A percentile compares a stretch with the other conserved stretches of the same genome.
Evolutionary conservation across 2,797 vertebrate genomes (phyloP).

Genomic region (Pangasius mekongensis): DNA sequence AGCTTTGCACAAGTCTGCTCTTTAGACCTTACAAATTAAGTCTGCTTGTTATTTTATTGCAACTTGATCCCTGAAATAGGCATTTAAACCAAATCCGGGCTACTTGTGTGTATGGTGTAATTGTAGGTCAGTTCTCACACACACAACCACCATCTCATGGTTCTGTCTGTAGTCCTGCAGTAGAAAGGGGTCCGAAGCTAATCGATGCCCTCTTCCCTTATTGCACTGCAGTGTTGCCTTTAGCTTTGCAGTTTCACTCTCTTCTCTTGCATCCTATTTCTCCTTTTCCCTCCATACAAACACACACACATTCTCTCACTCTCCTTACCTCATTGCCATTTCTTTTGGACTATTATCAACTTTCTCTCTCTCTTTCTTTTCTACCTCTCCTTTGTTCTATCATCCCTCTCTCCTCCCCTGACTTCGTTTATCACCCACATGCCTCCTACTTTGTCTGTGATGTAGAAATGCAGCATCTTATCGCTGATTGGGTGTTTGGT

Average conservation of each 20-base stretch:
- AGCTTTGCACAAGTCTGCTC: not conserved
- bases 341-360: not conserved
- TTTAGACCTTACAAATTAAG: not conserved
- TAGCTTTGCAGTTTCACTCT: not conserved
- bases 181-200: not conserved
- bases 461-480: slow-evolving; percentile 41
- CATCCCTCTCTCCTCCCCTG: slow-evolving; percentile 24
- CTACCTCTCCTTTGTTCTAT: not conserved
- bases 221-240: not conserved
- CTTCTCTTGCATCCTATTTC: not conserved
- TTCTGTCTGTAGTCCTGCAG: not conserved
- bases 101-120: not conserved
- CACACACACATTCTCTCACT: slow-evolving; percentile 25
- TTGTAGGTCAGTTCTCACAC: not conserved
- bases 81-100: not conserved
- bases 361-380: not conserved
- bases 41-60: not conserved
- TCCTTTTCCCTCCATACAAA: slow-evolving; percentile 10
- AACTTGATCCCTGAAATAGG: not conserved
- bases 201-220: not conserved
- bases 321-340: not conserved
- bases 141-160: not conserved
- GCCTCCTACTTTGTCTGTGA: slow-evolving; percentile 52
- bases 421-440: slow-evolving; percentile 53
- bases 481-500: slow-evolving; percentile 43